These are phyloP conservation scores for Noctilio leporinus DNA, from an alignment of 2,113 vertebrate species.

Conservation along the genomic window DNA sequence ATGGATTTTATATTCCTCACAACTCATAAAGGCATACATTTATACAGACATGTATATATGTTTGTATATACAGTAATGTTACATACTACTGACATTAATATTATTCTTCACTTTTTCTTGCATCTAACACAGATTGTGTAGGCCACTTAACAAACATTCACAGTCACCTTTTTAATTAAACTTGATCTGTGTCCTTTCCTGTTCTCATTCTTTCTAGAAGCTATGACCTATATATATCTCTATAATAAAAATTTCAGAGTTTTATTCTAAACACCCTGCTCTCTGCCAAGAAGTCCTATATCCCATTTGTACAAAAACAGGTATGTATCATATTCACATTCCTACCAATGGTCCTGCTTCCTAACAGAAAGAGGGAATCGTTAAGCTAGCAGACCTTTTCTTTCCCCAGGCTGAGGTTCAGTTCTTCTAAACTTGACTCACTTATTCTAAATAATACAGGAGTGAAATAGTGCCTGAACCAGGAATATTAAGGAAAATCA, in stretches of 20 bases:
- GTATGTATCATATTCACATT: neutral
- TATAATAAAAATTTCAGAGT: neutral
- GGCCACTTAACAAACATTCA: neutral
- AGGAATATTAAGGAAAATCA: neutral
- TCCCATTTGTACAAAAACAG: neutral
- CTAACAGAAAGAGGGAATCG: neutral
- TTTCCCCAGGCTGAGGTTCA: neutral
- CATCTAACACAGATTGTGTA: neutral
- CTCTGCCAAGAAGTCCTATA: neutral
- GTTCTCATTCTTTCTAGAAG: conserved; percentile 10
- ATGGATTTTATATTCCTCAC: neutral
- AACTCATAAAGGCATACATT: neutral
- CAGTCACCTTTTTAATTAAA: neutral
- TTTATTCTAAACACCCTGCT: neutral
- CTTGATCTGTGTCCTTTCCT: neutral
- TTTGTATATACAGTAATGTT: neutral
- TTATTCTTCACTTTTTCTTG: neutral
- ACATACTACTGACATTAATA: neutral
- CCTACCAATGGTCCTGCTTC: neutral
- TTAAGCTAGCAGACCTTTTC: neutral
- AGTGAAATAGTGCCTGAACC: neutral
- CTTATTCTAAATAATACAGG: neutral
- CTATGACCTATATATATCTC: neutral
- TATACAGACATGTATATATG: neutral
- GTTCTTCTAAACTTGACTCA: neutral